These are phyloP conservation scores for Horisme vitalbata DNA, from an alignment of 2,888 invertebrate species.

Conservation along the genomic window DNA sequence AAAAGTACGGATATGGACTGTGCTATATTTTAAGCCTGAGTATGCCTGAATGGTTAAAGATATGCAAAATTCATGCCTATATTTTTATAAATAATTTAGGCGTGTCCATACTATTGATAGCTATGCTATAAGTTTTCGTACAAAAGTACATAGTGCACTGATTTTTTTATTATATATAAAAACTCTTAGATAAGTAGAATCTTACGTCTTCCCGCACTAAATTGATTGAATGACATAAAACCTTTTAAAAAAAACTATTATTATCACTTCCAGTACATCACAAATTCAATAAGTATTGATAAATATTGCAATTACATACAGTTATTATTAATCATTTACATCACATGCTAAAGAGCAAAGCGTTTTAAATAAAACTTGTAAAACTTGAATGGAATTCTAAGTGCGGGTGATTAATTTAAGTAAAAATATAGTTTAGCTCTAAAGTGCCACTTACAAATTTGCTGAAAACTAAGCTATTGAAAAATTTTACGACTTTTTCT, in stretches of 20 bases:
- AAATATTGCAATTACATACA: too few species aligned
- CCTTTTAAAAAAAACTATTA: too few species aligned
- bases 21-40: not conserved
- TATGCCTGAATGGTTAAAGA: not conserved
- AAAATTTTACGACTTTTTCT: too few species aligned
- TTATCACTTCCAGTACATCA: too few species aligned
- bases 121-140: slow-evolving; percentile 3
- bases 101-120: slow-evolving; percentile 5
- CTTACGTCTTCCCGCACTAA: slow-evolving; percentile 38
- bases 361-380: slow-evolving; percentile 9
- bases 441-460: slow-evolving; percentile 28
- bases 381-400: not conserved
- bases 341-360: too few species aligned
- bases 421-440: slow-evolving; percentile 13
- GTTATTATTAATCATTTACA: not conserved
- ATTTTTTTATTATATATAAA: slow-evolving; percentile 17
- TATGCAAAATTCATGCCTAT: not conserved
- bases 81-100: slow-evolving; percentile 4
- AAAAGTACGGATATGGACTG: slow-evolving; percentile 4
- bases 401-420: slow-evolving; percentile 26
- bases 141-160: slow-evolving; percentile 19
- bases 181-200: slow-evolving; percentile 24
- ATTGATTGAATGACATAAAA: slow-evolving; percentile 4
- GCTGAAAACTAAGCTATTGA: slow-evolving; percentile 16
- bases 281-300: too few species aligned